phyloP scores from a whole-genome alignment of 2,797 vertebrate species.

The Smutsia gigantea region DNA sequence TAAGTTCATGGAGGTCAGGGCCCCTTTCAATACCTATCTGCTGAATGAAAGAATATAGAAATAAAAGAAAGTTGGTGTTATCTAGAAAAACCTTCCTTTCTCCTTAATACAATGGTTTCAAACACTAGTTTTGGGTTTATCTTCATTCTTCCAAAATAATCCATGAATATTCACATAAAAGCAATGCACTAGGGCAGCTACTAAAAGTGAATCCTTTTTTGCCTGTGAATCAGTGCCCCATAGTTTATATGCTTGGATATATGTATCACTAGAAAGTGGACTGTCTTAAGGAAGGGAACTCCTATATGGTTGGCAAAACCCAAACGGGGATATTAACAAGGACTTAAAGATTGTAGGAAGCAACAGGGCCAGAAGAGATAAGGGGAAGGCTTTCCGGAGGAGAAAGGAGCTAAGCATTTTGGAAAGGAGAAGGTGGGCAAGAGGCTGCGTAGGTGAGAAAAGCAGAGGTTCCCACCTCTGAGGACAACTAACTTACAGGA shows the following conservation, averaged over 20 bases:
- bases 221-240: neutral
- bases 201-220: slow-evolving; percentile 9
- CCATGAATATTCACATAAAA: neutral
- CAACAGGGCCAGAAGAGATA: neutral
- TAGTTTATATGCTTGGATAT: neutral
- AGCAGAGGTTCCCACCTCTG: neutral
- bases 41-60: neutral
- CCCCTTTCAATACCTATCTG: neutral
- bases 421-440: neutral
- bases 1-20: neutral
- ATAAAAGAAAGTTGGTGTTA: neutral
- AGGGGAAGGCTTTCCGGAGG: neutral
- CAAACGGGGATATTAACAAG: slow-evolving; percentile 11
- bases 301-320: neutral
- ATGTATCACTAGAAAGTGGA: neutral
- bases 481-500: neutral
- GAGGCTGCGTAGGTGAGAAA: neutral
- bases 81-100: neutral
- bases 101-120: neutral
- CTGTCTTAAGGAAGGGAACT: slow-evolving; percentile 17
- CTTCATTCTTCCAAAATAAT: slow-evolving; percentile 22
- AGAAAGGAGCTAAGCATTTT: neutral
- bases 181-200: neutral
- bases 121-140: neutral
- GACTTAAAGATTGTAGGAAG: neutral